Evolutionary conservation across 2,888 invertebrate species (phyloP).

Genomic region (Hoplodrina ambigua): DNA sequence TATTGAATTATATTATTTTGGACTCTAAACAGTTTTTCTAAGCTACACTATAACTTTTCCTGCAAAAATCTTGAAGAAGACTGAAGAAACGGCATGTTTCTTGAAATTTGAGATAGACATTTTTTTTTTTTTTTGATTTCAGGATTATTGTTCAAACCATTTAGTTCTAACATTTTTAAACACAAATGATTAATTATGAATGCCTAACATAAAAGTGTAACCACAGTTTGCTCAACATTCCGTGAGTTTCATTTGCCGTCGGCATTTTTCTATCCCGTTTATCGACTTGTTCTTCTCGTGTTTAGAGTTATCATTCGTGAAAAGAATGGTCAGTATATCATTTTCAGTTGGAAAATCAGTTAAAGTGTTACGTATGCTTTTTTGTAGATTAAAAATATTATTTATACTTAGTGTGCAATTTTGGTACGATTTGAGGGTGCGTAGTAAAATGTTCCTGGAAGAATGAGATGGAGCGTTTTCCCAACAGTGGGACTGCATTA

Average conservation of each 20-base stretch:
- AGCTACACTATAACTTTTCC: no score
- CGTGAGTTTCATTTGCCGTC: background rate
- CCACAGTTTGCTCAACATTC: background rate
- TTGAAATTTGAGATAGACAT: no score
- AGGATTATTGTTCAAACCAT: no score
- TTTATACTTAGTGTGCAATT: background rate
- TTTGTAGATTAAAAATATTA: background rate
- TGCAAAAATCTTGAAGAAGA: no score
- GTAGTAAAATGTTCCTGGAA: no score
- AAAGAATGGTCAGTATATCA: background rate
- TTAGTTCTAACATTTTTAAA: background rate
- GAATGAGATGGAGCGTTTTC: no score
- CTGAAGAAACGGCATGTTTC: no score
- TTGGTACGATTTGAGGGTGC: no score
- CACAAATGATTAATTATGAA: background rate
- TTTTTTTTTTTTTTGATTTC: no score
- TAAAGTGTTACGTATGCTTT: background rate
- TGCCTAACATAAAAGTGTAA: background rate
- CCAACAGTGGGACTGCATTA: no score
- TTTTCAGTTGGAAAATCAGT: background rate
- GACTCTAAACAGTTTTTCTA: background rate
- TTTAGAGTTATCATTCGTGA: background rate
- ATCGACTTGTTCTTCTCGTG: background rate
- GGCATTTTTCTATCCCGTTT: background rate
- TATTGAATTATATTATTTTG: background rate